Conservation (phyloP, 2,888 invertebrate genomes). For the Folsomia manolachei region DNA sequence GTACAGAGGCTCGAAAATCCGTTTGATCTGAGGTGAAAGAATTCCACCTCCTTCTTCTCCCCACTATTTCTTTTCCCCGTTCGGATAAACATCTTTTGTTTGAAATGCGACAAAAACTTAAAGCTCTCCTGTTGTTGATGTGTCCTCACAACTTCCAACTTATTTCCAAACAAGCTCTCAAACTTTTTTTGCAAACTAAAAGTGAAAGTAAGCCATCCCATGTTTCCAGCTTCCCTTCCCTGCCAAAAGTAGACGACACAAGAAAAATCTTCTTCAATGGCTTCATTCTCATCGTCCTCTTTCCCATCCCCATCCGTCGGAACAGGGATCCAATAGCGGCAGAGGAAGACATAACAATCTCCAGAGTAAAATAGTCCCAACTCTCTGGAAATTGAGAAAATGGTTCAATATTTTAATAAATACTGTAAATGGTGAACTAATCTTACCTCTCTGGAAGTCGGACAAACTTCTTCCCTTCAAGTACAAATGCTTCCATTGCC, state of each 20-base stretch:
- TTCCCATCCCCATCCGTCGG: constrained; percentile 56
- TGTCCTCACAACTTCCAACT: constrained; percentile 89
- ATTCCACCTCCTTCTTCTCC: constrained; percentile 64
- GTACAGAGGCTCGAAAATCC: constrained; percentile 86
- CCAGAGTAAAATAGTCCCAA: constrained; percentile 82
- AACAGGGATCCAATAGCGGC: constrained; percentile 84
- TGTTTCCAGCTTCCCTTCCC: constrained; percentile 84
- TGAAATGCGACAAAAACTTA: constrained; percentile 97
- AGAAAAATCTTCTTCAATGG: constrained; percentile 70
- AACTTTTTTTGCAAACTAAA: constrained; percentile 84
- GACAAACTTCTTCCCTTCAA: constrained; percentile 97
- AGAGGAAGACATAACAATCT: constrained; percentile 97
- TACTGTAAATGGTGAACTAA: too few relatives aligned
- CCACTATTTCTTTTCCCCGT: constrained; percentile 71
- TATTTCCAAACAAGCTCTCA: constrained; percentile 80
- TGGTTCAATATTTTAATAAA: too few relatives aligned
- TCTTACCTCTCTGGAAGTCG: constrained; percentile 90
- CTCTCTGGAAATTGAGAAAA: too few relatives aligned
- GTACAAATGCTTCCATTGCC: constrained; percentile 86
- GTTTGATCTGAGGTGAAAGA: constrained; percentile 94
- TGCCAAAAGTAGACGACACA: constrained; percentile 99
- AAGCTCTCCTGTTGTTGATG: constrained; percentile 98
- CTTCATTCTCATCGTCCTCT: constrained; percentile 58
- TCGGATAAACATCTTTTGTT: constrained; percentile 87
- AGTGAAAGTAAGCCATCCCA: constrained; percentile 99